Conservation (phyloP, 2,797 vertebrate species). For the Rhodeus uyekii region DNA sequence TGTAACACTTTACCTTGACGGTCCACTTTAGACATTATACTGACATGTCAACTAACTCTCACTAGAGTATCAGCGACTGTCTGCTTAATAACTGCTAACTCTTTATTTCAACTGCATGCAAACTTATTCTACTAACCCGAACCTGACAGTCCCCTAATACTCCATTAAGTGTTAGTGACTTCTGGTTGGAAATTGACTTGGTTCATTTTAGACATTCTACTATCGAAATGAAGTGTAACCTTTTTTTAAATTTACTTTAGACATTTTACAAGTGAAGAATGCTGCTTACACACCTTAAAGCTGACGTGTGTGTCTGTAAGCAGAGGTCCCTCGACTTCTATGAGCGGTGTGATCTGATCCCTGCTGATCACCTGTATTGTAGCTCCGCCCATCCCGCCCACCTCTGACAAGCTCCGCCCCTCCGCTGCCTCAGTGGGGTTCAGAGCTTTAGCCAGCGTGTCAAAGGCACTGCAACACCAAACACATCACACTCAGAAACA, state of each 20-base stretch:
- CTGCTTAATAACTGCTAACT: background rate
- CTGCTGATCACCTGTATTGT: conserved; percentile 95
- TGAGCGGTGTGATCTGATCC: conserved; percentile 95
- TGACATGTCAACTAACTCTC: background rate
- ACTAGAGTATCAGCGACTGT: background rate
- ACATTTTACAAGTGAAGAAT: background rate
- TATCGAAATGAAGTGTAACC: background rate
- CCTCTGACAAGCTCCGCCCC: conserved; percentile 78
- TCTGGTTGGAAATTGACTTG: no score
- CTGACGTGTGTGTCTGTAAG: conserved; percentile 96
- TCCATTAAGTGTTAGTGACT: background rate
- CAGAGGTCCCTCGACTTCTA: conserved; percentile 96
- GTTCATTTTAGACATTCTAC: no score
- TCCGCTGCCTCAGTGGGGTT: conserved; percentile 82
- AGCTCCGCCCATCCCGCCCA: conserved; percentile 82
- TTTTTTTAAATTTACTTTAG: background rate
- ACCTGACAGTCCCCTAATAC: background rate
- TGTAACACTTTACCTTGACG: background rate
- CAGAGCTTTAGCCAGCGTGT: conserved; percentile 98
- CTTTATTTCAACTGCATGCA: background rate
- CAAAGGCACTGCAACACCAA: conserved; percentile 86
- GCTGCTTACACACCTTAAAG: conserved; percentile 83
- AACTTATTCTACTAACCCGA: background rate
- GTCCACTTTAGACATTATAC: no score
- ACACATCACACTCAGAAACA: conserved; percentile 23